These are phyloP conservation scores for Melieria crassipennis DNA, from an alignment of 2,888 invertebrate genomes.

Conservation along the genomic window DNA sequence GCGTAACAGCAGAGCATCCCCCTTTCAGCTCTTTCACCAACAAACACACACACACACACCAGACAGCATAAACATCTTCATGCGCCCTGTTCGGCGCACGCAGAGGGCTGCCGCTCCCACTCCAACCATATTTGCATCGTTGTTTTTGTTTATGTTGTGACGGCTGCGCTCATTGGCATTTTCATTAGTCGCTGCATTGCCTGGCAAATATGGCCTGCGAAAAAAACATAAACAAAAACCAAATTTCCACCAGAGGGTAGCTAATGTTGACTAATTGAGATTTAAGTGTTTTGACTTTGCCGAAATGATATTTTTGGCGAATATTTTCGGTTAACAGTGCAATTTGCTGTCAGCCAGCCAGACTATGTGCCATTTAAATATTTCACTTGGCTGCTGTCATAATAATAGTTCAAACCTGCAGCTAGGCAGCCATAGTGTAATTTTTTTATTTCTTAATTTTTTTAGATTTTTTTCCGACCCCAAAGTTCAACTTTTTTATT, in stretches of 20 bases:
- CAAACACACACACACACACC: not conserved
- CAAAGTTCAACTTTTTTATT: not conserved
- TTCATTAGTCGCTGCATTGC: not conserved
- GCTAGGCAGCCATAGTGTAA: no score
- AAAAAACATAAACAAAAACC: not conserved
- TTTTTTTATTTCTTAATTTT: not conserved
- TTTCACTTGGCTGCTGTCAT: not conserved
- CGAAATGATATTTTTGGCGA: no score
- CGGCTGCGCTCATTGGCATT: not conserved
- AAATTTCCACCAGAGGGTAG: not conserved
- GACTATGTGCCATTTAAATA: not conserved
- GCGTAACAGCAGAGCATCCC: no score
- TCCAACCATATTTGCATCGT: not conserved
- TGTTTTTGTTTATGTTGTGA: not conserved
- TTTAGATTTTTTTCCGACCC: not conserved
- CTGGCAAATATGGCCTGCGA: not conserved
- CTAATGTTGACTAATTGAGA: slow-evolving; percentile 7
- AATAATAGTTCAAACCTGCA: not conserved
- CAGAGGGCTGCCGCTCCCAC: not conserved
- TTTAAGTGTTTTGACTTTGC: slow-evolving; percentile 6
- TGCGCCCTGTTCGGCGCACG: not conserved
- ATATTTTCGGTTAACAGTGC: no score
- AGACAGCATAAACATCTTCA: not conserved
- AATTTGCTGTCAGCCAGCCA: not conserved
- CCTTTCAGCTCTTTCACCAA: no score